Conservation (phyloP, 2,113 vertebrate species). For the Odontesthes bonariensis region DNA sequence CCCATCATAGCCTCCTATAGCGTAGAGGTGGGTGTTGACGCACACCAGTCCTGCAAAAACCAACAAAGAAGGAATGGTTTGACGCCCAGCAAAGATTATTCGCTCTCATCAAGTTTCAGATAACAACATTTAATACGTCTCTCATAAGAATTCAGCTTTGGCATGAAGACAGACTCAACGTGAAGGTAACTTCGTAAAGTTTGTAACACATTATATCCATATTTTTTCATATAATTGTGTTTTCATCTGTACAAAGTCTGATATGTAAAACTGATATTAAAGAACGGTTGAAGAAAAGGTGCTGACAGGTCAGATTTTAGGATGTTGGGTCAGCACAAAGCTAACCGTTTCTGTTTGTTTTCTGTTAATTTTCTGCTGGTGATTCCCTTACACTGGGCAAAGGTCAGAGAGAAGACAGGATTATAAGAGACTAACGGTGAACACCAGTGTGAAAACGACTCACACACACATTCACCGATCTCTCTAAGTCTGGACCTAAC, state of each 20-base stretch:
- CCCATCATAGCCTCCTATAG: constrained; percentile 85
- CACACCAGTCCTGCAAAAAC: constrained; percentile 78
- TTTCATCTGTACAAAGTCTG: background rate
- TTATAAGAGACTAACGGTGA: background rate
- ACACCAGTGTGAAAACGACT: background rate
- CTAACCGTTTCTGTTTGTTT: background rate
- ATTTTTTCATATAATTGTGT: too few species aligned
- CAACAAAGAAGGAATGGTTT: background rate
- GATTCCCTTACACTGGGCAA: background rate
- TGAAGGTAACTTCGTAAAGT: too few species aligned
- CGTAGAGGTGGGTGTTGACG: constrained; percentile 80
- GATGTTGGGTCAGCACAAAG: background rate
- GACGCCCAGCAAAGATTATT: background rate
- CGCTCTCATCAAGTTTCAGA: background rate
- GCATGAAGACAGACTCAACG: too few species aligned
- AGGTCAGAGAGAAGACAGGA: constrained; percentile 9
- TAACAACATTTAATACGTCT: background rate
- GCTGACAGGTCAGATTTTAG: constrained; percentile 5
- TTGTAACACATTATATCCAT: too few species aligned
- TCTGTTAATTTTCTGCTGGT: background rate
- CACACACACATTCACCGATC: background rate
- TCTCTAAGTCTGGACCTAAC: background rate
- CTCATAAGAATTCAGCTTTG: background rate
- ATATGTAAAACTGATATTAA: background rate
- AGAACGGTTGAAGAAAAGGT: background rate